These are phyloP conservation scores for Channa argus DNA, from an alignment of 2,113 vertebrate genomes.

Conservation along the genomic window DNA sequence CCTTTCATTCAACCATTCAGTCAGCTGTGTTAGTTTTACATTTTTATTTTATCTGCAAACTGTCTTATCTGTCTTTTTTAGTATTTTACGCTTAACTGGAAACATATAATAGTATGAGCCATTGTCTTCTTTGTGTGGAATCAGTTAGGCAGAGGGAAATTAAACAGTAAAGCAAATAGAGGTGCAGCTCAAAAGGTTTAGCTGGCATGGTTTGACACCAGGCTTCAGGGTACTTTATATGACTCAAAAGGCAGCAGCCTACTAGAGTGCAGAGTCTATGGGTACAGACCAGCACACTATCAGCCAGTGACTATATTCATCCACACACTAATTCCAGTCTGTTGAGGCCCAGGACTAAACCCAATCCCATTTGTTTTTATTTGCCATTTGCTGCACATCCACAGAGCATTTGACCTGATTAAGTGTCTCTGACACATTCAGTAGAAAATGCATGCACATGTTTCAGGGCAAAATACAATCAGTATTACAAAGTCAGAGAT, in stretches of 20 bases:
- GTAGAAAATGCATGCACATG: constrained; percentile 2
- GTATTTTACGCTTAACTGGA: neutral
- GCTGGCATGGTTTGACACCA: constrained; percentile 57
- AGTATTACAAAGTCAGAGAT: constrained; percentile 2
- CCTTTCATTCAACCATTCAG: too few relatives aligned
- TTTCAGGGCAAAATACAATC: neutral
- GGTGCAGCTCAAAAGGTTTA: constrained; percentile 52
- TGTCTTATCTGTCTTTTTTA: too few relatives aligned
- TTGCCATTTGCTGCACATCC: constrained; percentile 50
- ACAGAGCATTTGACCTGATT: constrained; percentile 33
- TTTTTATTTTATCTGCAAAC: neutral
- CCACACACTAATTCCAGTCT: constrained; percentile 26
- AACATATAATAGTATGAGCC: constrained; percentile 2
- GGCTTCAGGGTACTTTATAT: constrained; percentile 60
- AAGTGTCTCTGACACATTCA: constrained; percentile 34
- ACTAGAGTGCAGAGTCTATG: constrained; percentile 43
- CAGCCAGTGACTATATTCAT: constrained; percentile 25
- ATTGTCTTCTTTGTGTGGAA: constrained; percentile 20
- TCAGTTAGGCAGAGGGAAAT: constrained; percentile 17
- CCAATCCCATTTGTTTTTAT: constrained; percentile 55
- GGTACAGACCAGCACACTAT: constrained; percentile 34
- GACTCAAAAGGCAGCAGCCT: constrained; percentile 58
- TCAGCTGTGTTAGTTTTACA: too few relatives aligned
- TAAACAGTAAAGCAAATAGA: constrained; percentile 13
- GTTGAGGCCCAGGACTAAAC: constrained; percentile 23